A percentile compares a stretch with the other conserved stretches of the same genome.
Conservation (phyloP, 2,797 vertebrate species). For the Acrocephalus scirpaceus region DNA sequence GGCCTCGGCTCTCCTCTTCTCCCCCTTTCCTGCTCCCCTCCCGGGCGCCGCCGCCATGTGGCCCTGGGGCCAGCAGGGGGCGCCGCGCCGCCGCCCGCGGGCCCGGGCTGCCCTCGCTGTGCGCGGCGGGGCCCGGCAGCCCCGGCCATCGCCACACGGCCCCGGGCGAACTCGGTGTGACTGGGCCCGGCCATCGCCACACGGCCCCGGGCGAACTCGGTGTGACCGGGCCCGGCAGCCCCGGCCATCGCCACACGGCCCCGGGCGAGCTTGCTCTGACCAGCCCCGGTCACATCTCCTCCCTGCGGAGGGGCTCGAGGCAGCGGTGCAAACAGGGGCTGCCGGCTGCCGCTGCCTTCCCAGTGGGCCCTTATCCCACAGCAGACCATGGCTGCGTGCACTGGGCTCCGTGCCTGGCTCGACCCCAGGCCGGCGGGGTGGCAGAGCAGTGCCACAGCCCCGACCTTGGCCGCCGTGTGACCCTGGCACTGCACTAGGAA, state of each 20-base stretch:
- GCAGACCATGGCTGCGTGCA: rapidly evolving
- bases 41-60: not conserved
- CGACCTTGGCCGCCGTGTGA: rapidly evolving
- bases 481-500: rapidly evolving
- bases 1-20: not conserved
- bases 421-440: rapidly evolving
- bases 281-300: not conserved
- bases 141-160: not conserved
- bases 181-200: not conserved
- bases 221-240: not conserved
- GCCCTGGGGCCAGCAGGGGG: not conserved
- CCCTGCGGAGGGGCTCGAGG: not conserved
- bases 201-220: not conserved
- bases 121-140: not conserved
- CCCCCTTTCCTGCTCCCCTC: not conserved
- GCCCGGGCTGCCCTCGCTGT: not conserved
- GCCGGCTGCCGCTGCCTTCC: not conserved
- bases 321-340: not conserved
- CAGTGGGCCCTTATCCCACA: rapidly evolving
- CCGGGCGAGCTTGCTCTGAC: too few relatives aligned
- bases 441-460: not conserved
- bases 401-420: not conserved
- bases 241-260: not conserved
- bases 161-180: too few relatives aligned
- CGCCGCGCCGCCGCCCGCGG: not conserved